Evolutionary conservation across 2,113 vertebrate species (phyloP).

Genomic region (Aptenodytes patagonicus): DNA sequence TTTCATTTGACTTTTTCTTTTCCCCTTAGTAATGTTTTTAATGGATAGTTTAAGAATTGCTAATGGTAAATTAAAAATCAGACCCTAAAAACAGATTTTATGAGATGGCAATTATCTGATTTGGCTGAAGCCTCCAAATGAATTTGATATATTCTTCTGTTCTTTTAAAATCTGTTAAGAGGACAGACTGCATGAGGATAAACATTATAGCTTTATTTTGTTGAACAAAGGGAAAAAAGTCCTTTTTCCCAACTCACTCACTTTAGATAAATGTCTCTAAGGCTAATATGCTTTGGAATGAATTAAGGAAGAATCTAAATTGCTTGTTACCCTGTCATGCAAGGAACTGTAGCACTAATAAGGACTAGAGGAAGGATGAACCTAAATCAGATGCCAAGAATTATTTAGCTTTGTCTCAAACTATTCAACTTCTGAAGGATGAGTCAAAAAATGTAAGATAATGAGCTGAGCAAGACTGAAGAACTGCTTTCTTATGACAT

Average conservation of each 20-base stretch:
- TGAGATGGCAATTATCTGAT: conserved; percentile 6
- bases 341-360: not conserved
- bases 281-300: not conserved
- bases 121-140: not conserved
- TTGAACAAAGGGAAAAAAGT: not conserved
- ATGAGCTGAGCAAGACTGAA: not conserved
- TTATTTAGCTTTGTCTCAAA: conserved; percentile 29
- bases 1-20: not conserved
- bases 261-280: not conserved
- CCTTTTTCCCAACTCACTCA: not conserved
- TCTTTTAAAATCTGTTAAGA: not conserved
- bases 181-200: not conserved
- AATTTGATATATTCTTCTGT: not conserved
- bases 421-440: not conserved
- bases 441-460: not conserved
- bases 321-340: not conserved
- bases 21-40: not conserved
- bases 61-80: conserved; percentile 21
- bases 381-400: not conserved
- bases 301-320: not conserved
- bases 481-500: not conserved
- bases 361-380: not conserved
- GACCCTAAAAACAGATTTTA: conserved; percentile 17
- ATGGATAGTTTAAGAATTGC: not conserved
- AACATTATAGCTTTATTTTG: not conserved